Conservation (phyloP, 1,140 invertebrate species). For the Drusus annulatus region DNA sequence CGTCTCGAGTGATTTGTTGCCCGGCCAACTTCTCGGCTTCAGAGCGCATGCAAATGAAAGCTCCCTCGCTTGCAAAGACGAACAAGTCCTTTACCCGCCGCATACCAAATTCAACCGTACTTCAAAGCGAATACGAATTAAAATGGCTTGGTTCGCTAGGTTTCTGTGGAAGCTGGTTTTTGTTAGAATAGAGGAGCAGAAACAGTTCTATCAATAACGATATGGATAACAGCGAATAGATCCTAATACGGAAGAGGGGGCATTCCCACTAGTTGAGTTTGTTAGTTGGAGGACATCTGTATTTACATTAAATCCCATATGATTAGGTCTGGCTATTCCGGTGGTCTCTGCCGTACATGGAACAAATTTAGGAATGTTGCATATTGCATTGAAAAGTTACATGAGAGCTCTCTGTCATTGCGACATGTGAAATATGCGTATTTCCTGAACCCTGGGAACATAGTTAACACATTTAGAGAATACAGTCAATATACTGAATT, state of each 20-base stretch:
- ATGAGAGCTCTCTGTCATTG: background rate
- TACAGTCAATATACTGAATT: too few species aligned
- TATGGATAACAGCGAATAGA: conserved; percentile 12
- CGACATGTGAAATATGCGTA: conserved; percentile 2
- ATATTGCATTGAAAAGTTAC: conserved; percentile 4
- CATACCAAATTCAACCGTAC: background rate
- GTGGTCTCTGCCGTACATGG: conserved; percentile 16
- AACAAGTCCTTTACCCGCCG: background rate
- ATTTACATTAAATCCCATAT: background rate
- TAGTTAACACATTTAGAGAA: too few species aligned
- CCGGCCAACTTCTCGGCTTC: background rate
- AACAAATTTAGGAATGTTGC: conserved; percentile 20
- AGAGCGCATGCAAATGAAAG: conserved; percentile 12
- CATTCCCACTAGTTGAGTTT: conserved; percentile 4
- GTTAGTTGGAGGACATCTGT: conserved; percentile 27
- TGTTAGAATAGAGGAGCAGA: background rate
- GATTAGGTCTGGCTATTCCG: conserved; percentile 20
- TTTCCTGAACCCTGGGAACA: background rate
- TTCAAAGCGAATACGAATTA: background rate
- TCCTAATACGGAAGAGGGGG: conserved; percentile 27
- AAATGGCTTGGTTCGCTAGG: background rate
- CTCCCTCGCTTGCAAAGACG: background rate
- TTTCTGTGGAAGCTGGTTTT: background rate
- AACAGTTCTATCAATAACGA: conserved; percentile 35
- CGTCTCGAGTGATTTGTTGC: conserved; percentile 26